A percentile compares a stretch with the other conserved stretches of the same genome.
Evolutionary conservation across 2,888 invertebrate species (phyloP).

Genomic region (Pristionchus maxplancki): DNA sequence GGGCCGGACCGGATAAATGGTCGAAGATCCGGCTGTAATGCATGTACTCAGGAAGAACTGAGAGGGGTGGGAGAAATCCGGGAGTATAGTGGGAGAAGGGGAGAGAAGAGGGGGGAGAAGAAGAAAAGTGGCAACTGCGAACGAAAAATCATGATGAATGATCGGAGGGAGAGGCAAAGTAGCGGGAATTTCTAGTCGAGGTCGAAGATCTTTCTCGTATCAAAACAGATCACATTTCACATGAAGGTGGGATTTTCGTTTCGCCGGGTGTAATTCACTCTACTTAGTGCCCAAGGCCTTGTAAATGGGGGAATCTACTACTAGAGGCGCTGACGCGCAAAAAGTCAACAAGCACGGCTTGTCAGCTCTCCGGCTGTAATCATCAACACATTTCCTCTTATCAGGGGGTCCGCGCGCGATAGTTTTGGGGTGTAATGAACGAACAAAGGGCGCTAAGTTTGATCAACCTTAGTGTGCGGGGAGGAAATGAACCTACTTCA

Average conservation of each 20-base stretch:
- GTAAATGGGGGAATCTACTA: neutral
- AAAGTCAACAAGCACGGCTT: constrained; percentile 14
- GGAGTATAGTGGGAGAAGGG: neutral
- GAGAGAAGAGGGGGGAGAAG: neutral
- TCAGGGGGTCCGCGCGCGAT: constrained; percentile 5
- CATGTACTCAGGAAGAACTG: neutral
- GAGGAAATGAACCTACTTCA: neutral
- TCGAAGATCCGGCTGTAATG: neutral
- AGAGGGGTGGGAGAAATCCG: too few relatives aligned
- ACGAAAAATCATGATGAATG: constrained; percentile 39
- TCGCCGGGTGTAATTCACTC: too few relatives aligned
- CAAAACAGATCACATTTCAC: neutral
- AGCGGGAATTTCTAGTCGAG: neutral
- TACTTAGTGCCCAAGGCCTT: too few relatives aligned
- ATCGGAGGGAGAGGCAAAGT: neutral
- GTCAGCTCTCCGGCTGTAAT: neutral
- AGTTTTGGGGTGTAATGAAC: constrained; percentile 6
- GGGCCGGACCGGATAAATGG: neutral
- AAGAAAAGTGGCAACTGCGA: neutral
- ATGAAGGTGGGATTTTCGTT: neutral
- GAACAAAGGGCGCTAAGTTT: constrained; percentile 23
- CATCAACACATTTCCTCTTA: neutral
- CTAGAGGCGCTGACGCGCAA: neutral
- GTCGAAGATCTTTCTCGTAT: neutral
- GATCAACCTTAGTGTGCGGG: neutral